Evolutionary conservation across 2,113 vertebrate species (phyloP).

Genomic region (Nothocercus julius): DNA sequence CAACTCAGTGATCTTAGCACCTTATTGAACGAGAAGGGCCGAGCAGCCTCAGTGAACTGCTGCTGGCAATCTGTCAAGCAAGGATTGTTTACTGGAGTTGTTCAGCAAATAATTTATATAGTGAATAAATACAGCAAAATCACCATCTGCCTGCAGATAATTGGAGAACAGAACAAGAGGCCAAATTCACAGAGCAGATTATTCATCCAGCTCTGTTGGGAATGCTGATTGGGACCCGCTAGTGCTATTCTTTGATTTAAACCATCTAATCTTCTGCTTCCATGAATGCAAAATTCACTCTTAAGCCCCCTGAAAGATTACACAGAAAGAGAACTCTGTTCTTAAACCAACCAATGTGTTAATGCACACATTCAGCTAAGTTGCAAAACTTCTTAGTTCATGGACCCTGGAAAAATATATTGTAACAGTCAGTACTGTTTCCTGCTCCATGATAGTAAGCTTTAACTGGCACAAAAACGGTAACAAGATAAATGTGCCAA

Average conservation of each 20-base stretch:
- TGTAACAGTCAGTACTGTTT: neutral
- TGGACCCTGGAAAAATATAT: neutral
- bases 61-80: neutral
- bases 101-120: constrained; percentile 10
- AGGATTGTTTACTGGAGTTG: neutral
- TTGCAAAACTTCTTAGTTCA: neutral
- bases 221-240: neutral
- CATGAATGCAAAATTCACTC: neutral
- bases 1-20: neutral
- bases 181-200: neutral
- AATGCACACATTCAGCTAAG: neutral
- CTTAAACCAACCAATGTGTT: neutral
- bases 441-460: neutral
- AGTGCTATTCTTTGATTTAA: neutral
- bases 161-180: neutral
- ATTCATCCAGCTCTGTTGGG: neutral
- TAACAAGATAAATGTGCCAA: neutral
- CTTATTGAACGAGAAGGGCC: neutral
- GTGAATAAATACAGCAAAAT: constrained; percentile 4
- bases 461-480: neutral
- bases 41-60: neutral
- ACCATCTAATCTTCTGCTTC: neutral
- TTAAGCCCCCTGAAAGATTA: neutral
- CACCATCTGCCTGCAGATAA: constrained; percentile 33
- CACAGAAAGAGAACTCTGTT: neutral